phyloP scores from a whole-genome alignment of 2,888 invertebrate genomes.

The Diadegma fenestrale region DNA sequence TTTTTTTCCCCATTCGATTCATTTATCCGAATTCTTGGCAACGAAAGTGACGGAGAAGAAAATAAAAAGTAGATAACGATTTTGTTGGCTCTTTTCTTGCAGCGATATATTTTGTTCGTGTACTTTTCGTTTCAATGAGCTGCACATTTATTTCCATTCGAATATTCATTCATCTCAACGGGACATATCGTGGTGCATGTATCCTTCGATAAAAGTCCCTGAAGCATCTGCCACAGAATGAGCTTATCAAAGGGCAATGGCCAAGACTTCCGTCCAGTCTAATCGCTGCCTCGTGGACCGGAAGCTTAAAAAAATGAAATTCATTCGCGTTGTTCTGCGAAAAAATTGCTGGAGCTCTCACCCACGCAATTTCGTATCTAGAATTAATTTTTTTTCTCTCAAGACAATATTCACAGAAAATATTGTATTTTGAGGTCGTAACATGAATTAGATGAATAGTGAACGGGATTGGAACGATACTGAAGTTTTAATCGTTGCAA shows the following conservation, averaged over 20 bases:
- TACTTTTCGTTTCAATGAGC: background rate
- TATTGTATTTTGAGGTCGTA: too few species aligned
- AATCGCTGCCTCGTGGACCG: conserved; percentile 6
- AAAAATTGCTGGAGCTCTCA: background rate
- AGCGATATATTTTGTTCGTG: background rate
- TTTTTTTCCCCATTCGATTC: background rate
- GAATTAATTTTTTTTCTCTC: background rate
- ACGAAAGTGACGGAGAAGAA: background rate
- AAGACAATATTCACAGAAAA: background rate
- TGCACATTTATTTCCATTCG: background rate
- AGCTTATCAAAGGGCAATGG: conserved; percentile 18
- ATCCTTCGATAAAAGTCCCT: background rate
- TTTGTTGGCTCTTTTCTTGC: background rate
- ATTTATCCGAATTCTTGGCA: background rate
- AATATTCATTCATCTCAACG: background rate
- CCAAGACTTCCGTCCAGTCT: conserved; percentile 11
- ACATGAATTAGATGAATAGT: too few species aligned
- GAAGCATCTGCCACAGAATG: background rate
- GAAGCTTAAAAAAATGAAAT: background rate
- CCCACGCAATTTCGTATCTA: background rate
- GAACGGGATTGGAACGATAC: too few species aligned
- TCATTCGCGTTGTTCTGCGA: background rate
- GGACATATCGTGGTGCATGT: background rate
- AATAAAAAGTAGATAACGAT: background rate
- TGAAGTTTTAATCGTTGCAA: too few species aligned